Evolutionary conservation across 2,113 vertebrate species (phyloP), one percentile per base, ranked within the genome.

Genomic region (Anguilla japonica): DNA sequence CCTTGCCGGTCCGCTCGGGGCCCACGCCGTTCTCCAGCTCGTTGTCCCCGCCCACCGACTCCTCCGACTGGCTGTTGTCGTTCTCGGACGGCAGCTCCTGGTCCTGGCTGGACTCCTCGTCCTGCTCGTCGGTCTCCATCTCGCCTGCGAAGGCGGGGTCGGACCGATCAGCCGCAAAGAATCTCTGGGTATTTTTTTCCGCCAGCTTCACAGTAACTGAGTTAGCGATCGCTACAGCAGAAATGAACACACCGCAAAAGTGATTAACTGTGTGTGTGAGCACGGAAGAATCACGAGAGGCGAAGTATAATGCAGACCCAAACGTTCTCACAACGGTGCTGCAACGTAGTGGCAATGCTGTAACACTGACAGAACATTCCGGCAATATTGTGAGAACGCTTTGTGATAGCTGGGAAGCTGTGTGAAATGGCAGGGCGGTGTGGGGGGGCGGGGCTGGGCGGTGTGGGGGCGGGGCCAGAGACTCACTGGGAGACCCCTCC

Each of bases 111-210:
- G 98, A 99, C 92, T 99, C 98, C 26, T 99, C 98, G 86, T 99
- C 98, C 93, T 97, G 98, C 87, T 99, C 98, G 83, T 99, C 98
- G 0, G 98, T 99, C 93, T 99, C 98, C 98, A 99, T 99, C 95
- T 99, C 98, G 93, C 97, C 98, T 99, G 85, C 8, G 79, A 46
- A 26, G 53, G 46, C 82, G 22, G 29, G 4, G 34, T 6, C 43
- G n/a, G 13, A 79, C 84, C 50, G 5, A 8, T 46, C 43, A 8
- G 4, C 8, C 0, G 43, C 43, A 46, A 43, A 5, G 16, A 79
- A 22, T 53, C 50, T 53, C 50, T 53, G 50, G 50, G 1, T 46
- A 1, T 46, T 46, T 46, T 46, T 46, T 46, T 4, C 43, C 43
- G 8, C 8, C 8, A 46, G 43, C 50, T 13, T 53, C 50, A 53